Evolutionary conservation across 2,888 invertebrate species (phyloP).

Genomic region (Eutolmus rufibarbis): DNA sequence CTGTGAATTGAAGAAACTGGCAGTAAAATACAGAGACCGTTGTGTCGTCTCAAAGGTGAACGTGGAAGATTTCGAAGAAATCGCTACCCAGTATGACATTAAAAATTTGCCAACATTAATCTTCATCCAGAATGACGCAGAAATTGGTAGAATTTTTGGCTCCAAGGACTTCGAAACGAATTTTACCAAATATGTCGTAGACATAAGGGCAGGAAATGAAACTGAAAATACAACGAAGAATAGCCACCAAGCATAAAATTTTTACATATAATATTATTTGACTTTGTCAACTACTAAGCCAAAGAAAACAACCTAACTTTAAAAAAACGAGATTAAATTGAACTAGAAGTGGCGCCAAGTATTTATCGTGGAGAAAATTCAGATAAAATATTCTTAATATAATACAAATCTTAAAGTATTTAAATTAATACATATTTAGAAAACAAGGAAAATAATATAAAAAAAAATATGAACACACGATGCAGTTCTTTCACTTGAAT

Average conservation of each 20-base stretch:
- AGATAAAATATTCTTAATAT: background rate
- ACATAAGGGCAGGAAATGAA: no score
- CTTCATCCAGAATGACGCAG: background rate
- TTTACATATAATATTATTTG: background rate
- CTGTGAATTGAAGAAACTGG: background rate
- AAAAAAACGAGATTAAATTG: background rate
- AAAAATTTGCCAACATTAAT: background rate
- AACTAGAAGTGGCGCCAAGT: background rate
- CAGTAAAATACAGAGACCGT: background rate
- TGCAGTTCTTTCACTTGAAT: no score
- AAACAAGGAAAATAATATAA: no score
- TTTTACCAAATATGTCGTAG: background rate
- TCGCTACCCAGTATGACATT: background rate
- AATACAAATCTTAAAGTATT: background rate
- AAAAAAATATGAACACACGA: no score
- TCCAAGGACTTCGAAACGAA: background rate
- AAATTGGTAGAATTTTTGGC: background rate
- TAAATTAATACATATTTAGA: no score
- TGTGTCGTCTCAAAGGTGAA: background rate
- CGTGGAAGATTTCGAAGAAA: background rate
- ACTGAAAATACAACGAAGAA: background rate
- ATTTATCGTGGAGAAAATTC: background rate
- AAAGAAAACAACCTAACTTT: no score
- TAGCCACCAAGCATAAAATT: background rate
- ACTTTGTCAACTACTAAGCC: background rate